Evolutionary conservation across 2,113 vertebrate genomes (phyloP).

Genomic region (Pao palembangensis): DNA sequence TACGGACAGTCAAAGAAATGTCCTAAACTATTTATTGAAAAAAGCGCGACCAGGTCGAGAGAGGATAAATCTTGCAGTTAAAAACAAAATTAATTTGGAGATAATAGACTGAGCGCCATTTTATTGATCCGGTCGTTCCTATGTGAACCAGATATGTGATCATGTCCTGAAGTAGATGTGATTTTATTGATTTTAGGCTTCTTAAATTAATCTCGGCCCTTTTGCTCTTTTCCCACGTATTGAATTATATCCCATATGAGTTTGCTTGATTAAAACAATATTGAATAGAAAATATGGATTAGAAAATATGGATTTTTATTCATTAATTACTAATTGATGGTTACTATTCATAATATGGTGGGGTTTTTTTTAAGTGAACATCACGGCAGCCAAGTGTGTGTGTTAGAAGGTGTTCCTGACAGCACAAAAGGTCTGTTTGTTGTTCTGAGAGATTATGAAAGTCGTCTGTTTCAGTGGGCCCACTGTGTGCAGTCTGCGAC

Average conservation of each 20-base stretch:
- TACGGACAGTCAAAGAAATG: neutral
- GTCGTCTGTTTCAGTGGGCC: constrained; percentile 27
- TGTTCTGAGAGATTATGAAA: constrained; percentile 48
- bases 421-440: constrained; percentile 46
- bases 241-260: constrained; percentile 44
- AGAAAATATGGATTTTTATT: neutral
- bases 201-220: constrained; percentile 60
- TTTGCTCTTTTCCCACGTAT: constrained; percentile 52
- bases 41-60: neutral
- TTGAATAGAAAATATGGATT: constrained; percentile 14
- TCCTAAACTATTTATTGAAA: neutral
- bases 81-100: constrained; percentile 34
- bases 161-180: constrained; percentile 58
- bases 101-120: constrained; percentile 20
- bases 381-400: too few species aligned
- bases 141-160: constrained; percentile 53
- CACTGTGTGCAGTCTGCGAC: constrained; percentile 41
- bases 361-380: too few species aligned
- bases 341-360: neutral
- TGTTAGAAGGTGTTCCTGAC: neutral
- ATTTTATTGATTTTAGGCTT: constrained; percentile 68
- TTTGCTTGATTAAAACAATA: constrained; percentile 24
- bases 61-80: neutral
- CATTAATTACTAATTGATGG: neutral
- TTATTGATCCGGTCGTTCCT: constrained; percentile 56